Percentiles rank a stretch among this genome's conserved stretches.
Evolutionary conservation across 2,888 invertebrate genomes (phyloP).

Genomic region (Emmelina monodactyla): DNA sequence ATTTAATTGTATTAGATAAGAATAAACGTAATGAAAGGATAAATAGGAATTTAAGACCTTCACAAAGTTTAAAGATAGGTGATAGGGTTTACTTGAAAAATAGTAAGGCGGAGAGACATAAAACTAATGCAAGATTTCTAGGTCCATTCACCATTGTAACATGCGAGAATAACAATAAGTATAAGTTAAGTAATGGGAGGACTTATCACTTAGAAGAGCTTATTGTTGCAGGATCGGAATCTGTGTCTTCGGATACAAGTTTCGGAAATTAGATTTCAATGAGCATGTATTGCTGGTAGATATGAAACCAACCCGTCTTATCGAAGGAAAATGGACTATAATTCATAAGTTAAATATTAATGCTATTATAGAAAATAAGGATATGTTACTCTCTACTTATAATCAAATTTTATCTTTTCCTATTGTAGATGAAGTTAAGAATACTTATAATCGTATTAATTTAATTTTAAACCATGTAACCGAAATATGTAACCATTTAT

Average conservation of each 20-base stretch:
- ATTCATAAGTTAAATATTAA: conserved; percentile 6
- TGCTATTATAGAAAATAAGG: conserved; percentile 1
- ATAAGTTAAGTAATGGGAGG: conserved; percentile 10
- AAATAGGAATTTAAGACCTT: not conserved
- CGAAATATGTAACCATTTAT: conserved; percentile 8
- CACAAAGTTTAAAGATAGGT: not conserved
- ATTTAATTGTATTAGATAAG: not conserved
- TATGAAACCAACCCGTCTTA: conserved; percentile 6
- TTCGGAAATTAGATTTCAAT: conserved; percentile 2
- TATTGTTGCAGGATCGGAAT: conserved; percentile 9
- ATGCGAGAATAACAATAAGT: conserved; percentile 5
- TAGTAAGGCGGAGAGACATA: conserved; percentile 9
- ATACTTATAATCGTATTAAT: conserved; percentile 8
- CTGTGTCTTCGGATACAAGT: conserved; percentile 9
- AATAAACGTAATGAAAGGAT: not conserved
- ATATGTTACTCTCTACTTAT: not conserved
- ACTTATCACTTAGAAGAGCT: conserved; percentile 12
- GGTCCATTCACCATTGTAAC: not conserved
- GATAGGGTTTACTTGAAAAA: conserved; percentile 10
- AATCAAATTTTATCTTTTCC: not conserved
- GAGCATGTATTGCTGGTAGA: conserved; percentile 10
- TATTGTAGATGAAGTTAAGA: conserved; percentile 3
- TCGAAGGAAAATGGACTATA: not conserved
- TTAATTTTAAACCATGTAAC: conserved; percentile 10
- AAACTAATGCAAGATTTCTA: not conserved